Percentiles rank a stretch among this genome's conserved stretches.
Evolutionary conservation across 2,797 vertebrate genomes (phyloP).

Genomic region (Peromyscus attwateri): DNA sequence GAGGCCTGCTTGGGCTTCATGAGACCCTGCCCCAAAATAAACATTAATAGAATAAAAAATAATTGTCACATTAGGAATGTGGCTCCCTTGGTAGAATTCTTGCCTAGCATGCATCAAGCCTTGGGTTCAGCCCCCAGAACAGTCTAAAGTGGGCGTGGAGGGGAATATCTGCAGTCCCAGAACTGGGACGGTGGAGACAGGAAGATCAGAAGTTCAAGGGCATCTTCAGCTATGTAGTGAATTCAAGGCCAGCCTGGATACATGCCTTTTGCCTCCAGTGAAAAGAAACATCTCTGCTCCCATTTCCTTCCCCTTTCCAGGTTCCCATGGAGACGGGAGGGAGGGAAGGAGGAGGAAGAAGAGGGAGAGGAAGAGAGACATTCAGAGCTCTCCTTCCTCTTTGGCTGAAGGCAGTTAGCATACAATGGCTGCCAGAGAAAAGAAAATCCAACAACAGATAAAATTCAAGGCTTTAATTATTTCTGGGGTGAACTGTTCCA

Average conservation of each 20-base stretch:
- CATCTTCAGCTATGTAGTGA: not conserved
- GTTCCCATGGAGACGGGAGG: not conserved
- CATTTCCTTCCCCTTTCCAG: not conserved
- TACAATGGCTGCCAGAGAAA: not conserved
- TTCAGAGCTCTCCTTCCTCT: not conserved
- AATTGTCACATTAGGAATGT: not conserved
- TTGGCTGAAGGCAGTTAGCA: not conserved
- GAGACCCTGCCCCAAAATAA: not conserved
- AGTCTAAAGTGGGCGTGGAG: no score
- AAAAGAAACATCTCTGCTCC: not conserved
- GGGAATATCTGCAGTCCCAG: not conserved
- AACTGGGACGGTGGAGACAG: no score
- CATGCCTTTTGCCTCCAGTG: not conserved
- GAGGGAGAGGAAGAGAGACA: not conserved
- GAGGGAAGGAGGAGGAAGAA: no score
- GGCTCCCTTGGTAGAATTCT: not conserved
- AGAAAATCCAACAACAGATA: not conserved
- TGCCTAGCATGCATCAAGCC: not conserved
- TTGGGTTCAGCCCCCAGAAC: not conserved
- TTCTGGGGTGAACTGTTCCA: not conserved
- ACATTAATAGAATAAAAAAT: not conserved
- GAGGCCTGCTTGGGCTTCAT: not conserved
- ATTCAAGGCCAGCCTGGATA: not conserved
- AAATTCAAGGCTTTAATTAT: conserved; percentile 23
- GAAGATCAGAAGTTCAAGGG: not conserved